Conservation (phyloP, 2,113 vertebrate species). For the Cairina moschata region DNA sequence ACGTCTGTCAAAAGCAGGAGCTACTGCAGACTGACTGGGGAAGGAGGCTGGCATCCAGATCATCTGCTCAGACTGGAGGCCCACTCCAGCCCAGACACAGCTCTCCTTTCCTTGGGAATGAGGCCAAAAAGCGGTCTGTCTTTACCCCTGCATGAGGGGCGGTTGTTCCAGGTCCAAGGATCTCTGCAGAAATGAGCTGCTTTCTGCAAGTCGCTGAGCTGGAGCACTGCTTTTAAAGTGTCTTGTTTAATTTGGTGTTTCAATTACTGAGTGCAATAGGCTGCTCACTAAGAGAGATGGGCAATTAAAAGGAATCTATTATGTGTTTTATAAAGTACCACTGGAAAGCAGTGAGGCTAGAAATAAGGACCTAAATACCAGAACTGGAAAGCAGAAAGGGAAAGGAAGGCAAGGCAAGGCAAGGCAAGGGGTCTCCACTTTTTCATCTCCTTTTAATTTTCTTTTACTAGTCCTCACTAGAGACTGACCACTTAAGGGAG, state of each 20-base stretch:
- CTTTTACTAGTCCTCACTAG: not conserved
- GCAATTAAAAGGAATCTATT: not conserved
- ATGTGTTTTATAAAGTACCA: not conserved
- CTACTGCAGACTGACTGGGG: not conserved
- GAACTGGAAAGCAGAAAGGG: not conserved
- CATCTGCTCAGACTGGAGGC: not conserved
- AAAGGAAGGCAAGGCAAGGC: not conserved
- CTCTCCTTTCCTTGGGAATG: not conserved
- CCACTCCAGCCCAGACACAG: not conserved
- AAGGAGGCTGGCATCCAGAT: not conserved
- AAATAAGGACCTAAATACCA: not conserved
- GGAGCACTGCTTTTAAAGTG: not conserved
- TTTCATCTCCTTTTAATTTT: not conserved
- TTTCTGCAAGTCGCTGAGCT: not conserved
- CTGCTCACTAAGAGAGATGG: not conserved
- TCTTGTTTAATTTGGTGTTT: not conserved
- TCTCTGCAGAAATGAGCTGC: not conserved
- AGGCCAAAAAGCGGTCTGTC: not conserved
- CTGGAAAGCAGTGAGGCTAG: not conserved
- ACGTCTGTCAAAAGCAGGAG: not conserved
- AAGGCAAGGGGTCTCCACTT: not conserved
- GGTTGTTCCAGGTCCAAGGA: not conserved
- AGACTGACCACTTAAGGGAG: not conserved
- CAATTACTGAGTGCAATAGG: not conserved
- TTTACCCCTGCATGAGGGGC: not conserved